Percentiles rank a stretch among this genome's conserved stretches.
Evolutionary conservation across 2,113 vertebrate genomes (phyloP).

Genomic region (Raphicerus campestris): DNA sequence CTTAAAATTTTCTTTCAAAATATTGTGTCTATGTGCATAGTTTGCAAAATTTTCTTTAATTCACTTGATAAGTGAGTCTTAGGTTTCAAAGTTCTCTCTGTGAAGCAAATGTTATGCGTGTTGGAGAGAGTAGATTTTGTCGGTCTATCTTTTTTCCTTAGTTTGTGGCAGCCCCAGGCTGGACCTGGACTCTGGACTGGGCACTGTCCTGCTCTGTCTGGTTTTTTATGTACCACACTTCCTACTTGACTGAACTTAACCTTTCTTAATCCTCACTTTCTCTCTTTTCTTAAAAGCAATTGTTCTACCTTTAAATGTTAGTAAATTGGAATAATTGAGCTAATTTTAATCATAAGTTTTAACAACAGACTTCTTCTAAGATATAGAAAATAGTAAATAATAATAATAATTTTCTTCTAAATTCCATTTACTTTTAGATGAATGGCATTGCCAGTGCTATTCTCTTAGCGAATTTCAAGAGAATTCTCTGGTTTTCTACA

Average conservation of each 20-base stretch:
- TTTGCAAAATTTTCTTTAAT: not conserved
- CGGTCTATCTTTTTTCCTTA: not conserved
- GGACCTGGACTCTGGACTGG: not conserved
- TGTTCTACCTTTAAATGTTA: slow-evolving; percentile 3
- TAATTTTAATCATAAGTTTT: slow-evolving; percentile 1
- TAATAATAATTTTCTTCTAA: not conserved
- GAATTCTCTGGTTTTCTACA: not conserved
- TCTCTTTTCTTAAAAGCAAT: not conserved
- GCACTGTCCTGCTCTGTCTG: not conserved
- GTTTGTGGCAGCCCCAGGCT: not conserved
- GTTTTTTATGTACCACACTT: not conserved
- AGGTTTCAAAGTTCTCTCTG: not conserved
- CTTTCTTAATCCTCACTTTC: not conserved
- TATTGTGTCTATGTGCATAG: not conserved
- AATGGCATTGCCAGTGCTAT: not conserved
- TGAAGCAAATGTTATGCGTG: not conserved
- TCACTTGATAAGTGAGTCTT: not conserved
- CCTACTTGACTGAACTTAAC: not conserved
- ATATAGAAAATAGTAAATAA: not conserved
- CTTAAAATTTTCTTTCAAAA: slow-evolving; percentile 36
- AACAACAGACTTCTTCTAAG: not conserved
- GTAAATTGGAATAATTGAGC: slow-evolving; percentile 4
- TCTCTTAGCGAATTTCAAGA: slow-evolving; percentile 33
- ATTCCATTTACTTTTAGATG: not conserved
- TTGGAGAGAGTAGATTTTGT: not conserved